Conservation (phyloP, 2,797 vertebrate genomes). For the Pelodytes ibericus region DNA sequence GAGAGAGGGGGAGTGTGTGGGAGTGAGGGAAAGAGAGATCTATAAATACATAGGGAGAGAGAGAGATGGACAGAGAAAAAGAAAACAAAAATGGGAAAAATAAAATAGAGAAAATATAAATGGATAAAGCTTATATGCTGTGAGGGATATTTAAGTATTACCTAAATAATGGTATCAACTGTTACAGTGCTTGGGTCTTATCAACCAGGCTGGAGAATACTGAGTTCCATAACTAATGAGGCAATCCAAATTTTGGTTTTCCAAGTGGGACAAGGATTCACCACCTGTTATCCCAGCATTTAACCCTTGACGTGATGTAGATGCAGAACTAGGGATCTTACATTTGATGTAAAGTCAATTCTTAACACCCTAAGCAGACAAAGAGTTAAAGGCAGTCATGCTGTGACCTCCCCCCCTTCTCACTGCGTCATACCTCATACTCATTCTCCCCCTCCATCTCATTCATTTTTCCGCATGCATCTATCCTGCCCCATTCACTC, state of each 20-base stretch:
- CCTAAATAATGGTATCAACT: background rate
- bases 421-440: slow-evolving; percentile 46
- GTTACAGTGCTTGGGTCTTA: background rate
- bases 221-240: background rate
- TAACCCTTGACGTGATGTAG: background rate
- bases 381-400: slow-evolving; percentile 40
- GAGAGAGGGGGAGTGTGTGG: slow-evolving; percentile 56
- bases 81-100: slow-evolving; percentile 25
- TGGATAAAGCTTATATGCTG: background rate
- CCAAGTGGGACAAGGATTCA: background rate
- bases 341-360: background rate
- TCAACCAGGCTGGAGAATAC: background rate
- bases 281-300: background rate
- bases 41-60: slow-evolving; percentile 55
- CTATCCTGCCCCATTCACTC: slow-evolving; percentile 43
- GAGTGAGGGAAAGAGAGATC: slow-evolving; percentile 55
- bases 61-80: slow-evolving; percentile 49
- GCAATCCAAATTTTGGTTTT: background rate
- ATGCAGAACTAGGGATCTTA: background rate
- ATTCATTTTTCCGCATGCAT: slow-evolving; percentile 55
- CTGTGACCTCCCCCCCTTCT: slow-evolving; percentile 44
- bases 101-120: slow-evolving; percentile 3
- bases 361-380: background rate
- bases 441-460: slow-evolving; percentile 42
- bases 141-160: slow-evolving; percentile 9